phyloP scores from a whole-genome alignment of 2,113 vertebrate species.

The Rana temporaria region DNA sequence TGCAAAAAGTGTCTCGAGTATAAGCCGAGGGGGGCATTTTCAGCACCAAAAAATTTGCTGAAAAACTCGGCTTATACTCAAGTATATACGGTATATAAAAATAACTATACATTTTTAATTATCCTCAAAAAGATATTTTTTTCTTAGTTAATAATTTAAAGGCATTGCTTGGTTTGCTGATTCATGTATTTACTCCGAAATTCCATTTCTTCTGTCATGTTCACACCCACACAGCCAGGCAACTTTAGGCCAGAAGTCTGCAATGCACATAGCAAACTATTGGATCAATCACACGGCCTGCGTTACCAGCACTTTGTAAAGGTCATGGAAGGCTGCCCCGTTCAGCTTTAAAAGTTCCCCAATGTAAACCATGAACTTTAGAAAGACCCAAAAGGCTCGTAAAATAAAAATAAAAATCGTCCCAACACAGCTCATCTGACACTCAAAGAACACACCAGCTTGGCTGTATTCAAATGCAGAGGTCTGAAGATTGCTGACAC shows the following conservation, averaged over 20 bases:
- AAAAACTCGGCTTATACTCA: no score
- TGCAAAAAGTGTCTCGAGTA: no score
- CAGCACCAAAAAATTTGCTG: no score
- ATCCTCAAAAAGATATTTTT: no score
- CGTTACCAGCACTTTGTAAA: not conserved
- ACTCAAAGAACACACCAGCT: not conserved
- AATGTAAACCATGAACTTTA: constrained; percentile 14
- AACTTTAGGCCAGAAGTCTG: not conserved
- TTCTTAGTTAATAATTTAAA: no score
- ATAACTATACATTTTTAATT: no score
- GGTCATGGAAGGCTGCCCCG: not conserved
- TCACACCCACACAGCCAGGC: no score
- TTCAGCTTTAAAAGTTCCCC: not conserved
- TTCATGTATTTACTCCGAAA: no score
- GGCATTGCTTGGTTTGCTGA: no score
- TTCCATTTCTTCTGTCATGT: no score
- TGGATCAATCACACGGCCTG: not conserved
- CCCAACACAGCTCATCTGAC: not conserved
- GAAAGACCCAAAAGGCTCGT: not conserved
- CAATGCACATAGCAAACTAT: not conserved
- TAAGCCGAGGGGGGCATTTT: no score
- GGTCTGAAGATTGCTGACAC: not conserved
- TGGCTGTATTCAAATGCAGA: not conserved
- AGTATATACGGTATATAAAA: no score
- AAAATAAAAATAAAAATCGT: not conserved